Evolutionary conservation across 2,888 invertebrate species (phyloP).

Genomic region (Lepidochitona cinerea): DNA sequence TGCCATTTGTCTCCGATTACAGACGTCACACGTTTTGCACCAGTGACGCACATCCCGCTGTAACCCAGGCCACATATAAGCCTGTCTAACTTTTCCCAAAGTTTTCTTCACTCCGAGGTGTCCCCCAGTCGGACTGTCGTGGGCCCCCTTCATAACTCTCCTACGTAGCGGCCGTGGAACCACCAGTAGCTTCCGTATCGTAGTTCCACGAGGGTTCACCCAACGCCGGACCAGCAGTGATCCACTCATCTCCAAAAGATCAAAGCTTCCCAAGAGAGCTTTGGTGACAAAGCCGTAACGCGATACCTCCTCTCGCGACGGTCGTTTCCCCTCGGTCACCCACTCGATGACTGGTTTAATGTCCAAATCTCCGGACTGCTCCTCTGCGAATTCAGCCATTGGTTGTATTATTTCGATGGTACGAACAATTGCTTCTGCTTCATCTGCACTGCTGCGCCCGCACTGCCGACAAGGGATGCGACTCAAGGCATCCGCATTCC

Average conservation of each 20-base stretch:
- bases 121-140: conserved; percentile 4
- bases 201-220: neutral
- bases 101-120: conserved; percentile 21
- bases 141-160: conserved; percentile 5
- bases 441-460: neutral
- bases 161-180: conserved; percentile 9
- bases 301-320: neutral
- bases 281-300: neutral
- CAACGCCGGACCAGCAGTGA: neutral
- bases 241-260: neutral
- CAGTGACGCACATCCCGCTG: conserved; percentile 11
- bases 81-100: conserved; percentile 10
- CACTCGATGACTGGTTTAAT: neutral
- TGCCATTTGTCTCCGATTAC: conserved; percentile 17
- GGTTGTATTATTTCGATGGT: neutral
- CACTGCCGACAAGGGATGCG: conserved; percentile 12
- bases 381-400: neutral
- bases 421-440: neutral
- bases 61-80: conserved; percentile 15
- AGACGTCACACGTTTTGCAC: conserved; percentile 5
- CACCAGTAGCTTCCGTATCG: neutral
- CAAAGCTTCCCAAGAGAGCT: neutral
- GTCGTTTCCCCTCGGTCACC: neutral
- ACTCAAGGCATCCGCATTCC: conserved; percentile 19
- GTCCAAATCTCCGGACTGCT: neutral